Conservation (phyloP, 2,888 invertebrate species). For the Blastobasis adustella region DNA sequence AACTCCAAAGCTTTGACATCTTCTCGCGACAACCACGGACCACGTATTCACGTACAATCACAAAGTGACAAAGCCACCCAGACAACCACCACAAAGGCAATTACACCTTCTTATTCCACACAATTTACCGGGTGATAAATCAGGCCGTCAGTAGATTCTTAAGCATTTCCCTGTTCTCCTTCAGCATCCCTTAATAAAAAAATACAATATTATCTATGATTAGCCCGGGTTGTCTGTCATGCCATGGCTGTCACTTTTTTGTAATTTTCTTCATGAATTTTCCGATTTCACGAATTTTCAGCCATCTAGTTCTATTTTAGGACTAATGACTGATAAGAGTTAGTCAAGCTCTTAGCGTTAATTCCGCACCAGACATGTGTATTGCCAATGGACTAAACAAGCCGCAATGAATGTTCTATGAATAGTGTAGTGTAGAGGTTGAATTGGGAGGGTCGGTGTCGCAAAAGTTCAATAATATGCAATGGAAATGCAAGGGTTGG, state of each 20-base stretch:
- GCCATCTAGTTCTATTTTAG: conserved; percentile 63
- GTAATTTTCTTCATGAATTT: conserved; percentile 46
- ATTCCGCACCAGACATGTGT: conserved; percentile 36
- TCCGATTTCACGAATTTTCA: conserved; percentile 52
- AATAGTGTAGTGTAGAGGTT: conserved; percentile 29
- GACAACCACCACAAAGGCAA: no score
- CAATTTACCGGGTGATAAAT: no score
- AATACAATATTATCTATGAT: conserved; percentile 22
- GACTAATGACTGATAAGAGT: conserved; percentile 63
- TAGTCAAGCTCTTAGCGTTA: conserved; percentile 37
- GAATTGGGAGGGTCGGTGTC: conserved; percentile 25
- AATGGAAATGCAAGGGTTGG: conserved; percentile 58
- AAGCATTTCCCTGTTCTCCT: no score
- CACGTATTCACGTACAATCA: no score
- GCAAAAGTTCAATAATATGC: conserved; percentile 51
- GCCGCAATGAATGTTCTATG: conserved; percentile 40
- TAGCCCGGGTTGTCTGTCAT: conserved; percentile 13
- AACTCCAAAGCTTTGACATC: no score
- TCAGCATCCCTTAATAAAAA: no score
- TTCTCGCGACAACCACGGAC: no score
- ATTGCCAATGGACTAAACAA: conserved; percentile 24
- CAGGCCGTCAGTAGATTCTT: no score
- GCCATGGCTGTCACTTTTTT: conserved; percentile 31
- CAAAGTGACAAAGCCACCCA: no score
- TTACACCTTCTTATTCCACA: no score